phyloP scores from a whole-genome alignment of 2,797 vertebrate species.

The Erpetoichthys calabaricus region DNA sequence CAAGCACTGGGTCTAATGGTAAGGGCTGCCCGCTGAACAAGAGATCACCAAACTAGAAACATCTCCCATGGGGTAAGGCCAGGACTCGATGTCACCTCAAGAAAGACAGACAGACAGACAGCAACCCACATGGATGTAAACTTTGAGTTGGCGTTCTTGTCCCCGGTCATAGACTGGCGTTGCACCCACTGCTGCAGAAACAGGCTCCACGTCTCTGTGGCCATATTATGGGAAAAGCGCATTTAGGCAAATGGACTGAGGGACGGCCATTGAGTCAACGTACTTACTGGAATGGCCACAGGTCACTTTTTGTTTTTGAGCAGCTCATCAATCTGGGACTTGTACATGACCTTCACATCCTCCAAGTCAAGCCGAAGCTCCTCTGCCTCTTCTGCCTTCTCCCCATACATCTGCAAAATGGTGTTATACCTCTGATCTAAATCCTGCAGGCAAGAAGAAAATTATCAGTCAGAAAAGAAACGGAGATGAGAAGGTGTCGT shows the following conservation, averaged over 20 bases:
- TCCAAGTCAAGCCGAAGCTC: slow-evolving; percentile 87
- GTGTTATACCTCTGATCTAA: slow-evolving; percentile 96
- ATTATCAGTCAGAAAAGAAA: background rate
- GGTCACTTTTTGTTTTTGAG: slow-evolving; percentile 61
- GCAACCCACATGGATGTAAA: no score
- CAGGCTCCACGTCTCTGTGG: background rate
- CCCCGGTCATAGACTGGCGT: no score
- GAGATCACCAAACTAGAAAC: no score
- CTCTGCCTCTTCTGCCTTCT: slow-evolving; percentile 94
- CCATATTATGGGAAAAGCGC: background rate
- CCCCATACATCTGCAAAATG: slow-evolving; percentile 97
- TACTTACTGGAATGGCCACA: background rate
- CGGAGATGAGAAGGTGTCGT: background rate
- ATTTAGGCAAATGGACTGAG: background rate
- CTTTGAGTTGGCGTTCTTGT: no score
- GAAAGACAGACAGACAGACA: no score
- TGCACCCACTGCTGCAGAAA: no score
- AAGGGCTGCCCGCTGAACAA: no score
- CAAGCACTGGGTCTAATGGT: no score
- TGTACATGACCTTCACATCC: slow-evolving; percentile 98
- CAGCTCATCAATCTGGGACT: slow-evolving; percentile 92
- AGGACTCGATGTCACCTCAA: no score
- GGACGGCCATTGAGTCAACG: background rate
- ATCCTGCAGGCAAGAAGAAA: slow-evolving; percentile 57
- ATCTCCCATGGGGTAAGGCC: no score